Conservation (phyloP, 2,113 vertebrate genomes). For the Atrichornis clamosus region DNA sequence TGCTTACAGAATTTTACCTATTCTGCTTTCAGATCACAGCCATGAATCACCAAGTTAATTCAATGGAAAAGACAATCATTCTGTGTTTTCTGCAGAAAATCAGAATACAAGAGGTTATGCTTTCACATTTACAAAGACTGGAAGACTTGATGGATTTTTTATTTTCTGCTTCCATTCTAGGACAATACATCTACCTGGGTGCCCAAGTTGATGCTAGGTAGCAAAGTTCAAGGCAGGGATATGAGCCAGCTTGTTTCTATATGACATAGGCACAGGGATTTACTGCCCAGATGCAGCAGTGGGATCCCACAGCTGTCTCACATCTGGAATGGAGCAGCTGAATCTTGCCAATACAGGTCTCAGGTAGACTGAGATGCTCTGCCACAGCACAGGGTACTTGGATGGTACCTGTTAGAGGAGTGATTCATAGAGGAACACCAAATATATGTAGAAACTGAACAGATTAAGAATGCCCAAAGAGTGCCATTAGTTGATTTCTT, state of each 20-base stretch:
- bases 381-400: neutral
- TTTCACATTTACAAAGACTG: neutral
- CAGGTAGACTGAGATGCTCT: neutral
- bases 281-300: neutral
- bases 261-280: neutral
- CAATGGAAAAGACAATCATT: neutral
- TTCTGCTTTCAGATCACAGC: neutral
- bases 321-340: neutral
- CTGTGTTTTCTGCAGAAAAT: neutral
- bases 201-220: neutral
- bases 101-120: neutral
- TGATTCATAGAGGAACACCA: neutral
- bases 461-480: neutral
- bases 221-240: neutral
- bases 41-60: neutral
- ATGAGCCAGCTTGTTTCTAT: neutral
- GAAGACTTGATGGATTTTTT: neutral
- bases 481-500: neutral
- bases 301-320: neutral
- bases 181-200: neutral
- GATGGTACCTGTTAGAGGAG: neutral
- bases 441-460: accelerated
- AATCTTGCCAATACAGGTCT: neutral
- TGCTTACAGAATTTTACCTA: neutral
- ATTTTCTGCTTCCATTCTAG: neutral